Evolutionary conservation across 2,113 vertebrate species (phyloP).

Genomic region (Gopherus flavomarginatus): DNA sequence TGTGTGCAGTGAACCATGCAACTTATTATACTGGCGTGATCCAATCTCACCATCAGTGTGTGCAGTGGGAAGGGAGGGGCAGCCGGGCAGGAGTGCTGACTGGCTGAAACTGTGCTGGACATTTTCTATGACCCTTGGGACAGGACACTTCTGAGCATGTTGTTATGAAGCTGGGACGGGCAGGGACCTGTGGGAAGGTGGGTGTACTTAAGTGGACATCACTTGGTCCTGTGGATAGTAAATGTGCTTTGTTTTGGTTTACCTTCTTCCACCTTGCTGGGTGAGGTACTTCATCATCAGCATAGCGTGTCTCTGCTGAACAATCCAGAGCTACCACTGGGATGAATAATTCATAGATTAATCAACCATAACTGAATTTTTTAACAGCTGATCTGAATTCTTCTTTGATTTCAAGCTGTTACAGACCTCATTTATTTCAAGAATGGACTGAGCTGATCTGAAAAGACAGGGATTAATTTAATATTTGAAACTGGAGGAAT

Average conservation of each 20-base stretch:
- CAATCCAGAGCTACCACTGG: not conserved
- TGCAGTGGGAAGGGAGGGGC: not conserved
- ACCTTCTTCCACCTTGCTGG: not conserved
- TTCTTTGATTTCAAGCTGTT: not conserved
- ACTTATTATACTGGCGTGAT: not conserved
- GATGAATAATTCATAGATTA: slow-evolving; percentile 34
- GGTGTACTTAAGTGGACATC: fast-evolving
- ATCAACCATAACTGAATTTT: slow-evolving; percentile 22
- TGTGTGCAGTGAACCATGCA: not conserved
- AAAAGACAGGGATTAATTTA: slow-evolving; percentile 42
- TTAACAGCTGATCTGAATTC: not conserved
- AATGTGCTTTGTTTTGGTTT: not conserved
- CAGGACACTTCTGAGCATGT: not conserved
- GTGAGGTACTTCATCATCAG: not conserved
- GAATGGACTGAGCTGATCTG: not conserved
- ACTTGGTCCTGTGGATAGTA: not conserved
- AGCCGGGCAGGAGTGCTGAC: not conserved
- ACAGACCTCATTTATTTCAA: slow-evolving; percentile 25
- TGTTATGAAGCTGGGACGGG: not conserved
- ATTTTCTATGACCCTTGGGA: not conserved
- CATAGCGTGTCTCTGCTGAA: slow-evolving; percentile 34
- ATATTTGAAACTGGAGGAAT: not conserved
- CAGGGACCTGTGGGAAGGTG: not conserved
- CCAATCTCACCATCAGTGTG: not conserved
- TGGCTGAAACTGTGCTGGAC: not conserved